Evolutionary conservation across 2,113 vertebrate species (phyloP), one percentile per base, ranked within the genome.

Genomic region (Oncorhynchus mykiss): DNA sequence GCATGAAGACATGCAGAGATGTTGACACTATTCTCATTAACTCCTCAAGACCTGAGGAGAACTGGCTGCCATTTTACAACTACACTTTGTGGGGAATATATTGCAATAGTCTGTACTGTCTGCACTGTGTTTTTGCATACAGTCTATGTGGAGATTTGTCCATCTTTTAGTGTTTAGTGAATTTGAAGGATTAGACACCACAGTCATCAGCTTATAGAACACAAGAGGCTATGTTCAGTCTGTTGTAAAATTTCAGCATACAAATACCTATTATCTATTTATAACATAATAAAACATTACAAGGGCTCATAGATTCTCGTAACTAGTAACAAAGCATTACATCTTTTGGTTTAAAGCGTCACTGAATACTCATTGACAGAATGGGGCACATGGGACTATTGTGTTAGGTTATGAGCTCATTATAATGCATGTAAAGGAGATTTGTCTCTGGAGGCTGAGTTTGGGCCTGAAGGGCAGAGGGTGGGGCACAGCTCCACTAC

Each of bases 401-500:
- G 39, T 11, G 39, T 45, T 45, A 45, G 39, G 59, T 62, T 62
- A 11, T 62, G 16, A 22, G 59, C n/a, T 62, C 16, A 16, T 24
- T 62, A 8, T 9, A 62, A 25, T 16, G 64, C 39, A 2, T 62
- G n/a, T 62, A 22, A 62, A 5, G 16, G n/a, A 62, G 18, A 3
- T 62, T 24, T 62, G 18, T n/a, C 13, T 54, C 16, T 62, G 59
- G 20, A 24, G n/a, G n/a, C n/a, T 62, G 59, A 22, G 20, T 68
- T 34, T 34, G 67, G 31, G n/a, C 67, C 31, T 68, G 67, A 68
- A 18, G 31, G 67, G 31, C 11, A 29, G 22, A 68, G 67, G 14
- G 6, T 27, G 70, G 80, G 84, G 80, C 76, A 81, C 74, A 74
- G 86, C 85, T 80, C 87, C 80, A 80, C 77, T 85, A 73, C 82